These are phyloP conservation scores for Sceliomorpha sp. DNA, from an alignment of 2,888 invertebrate species.

Conservation along the genomic window DNA sequence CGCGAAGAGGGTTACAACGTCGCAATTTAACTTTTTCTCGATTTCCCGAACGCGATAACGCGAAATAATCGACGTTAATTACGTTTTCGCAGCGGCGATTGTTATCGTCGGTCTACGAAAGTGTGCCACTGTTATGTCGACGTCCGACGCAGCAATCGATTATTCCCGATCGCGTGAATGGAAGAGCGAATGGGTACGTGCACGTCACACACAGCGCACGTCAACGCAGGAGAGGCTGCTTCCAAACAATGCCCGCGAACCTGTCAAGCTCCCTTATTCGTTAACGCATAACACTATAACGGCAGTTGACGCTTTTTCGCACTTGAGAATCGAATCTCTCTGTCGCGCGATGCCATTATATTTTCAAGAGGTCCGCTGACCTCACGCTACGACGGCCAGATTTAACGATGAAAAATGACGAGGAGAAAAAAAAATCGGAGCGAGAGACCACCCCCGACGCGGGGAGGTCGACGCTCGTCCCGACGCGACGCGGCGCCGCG, in stretches of 20 bases:
- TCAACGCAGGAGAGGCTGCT: constrained; percentile 20
- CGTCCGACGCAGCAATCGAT: constrained; percentile 30
- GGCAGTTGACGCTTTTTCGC: constrained; percentile 22
- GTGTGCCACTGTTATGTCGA: constrained; percentile 18
- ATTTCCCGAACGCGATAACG: no score
- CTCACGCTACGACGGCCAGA: constrained; percentile 28
- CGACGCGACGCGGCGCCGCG: no score
- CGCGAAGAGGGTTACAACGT: no score
- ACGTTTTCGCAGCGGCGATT: no score
- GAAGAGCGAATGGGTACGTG: constrained; percentile 43
- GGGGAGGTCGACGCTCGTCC: no score
- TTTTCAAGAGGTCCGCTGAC: constrained; percentile 14
- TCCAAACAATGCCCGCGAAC: constrained; percentile 34
- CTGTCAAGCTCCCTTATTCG: constrained; percentile 40
- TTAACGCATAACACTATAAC: constrained; percentile 34
- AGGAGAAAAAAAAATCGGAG: constrained; percentile 13
- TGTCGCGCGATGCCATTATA: constrained; percentile 28
- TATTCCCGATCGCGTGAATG: constrained; percentile 33
- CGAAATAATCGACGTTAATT: neutral
- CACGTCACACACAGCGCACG: constrained; percentile 34
- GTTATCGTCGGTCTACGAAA: constrained; percentile 14
- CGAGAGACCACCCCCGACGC: no score
- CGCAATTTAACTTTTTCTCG: no score
- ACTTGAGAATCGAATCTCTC: constrained; percentile 24
- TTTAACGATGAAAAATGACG: constrained; percentile 32